Base-by-base conservation (phyloP, 2,797 vertebrate species). In the Prunella strophiata region DNA sequence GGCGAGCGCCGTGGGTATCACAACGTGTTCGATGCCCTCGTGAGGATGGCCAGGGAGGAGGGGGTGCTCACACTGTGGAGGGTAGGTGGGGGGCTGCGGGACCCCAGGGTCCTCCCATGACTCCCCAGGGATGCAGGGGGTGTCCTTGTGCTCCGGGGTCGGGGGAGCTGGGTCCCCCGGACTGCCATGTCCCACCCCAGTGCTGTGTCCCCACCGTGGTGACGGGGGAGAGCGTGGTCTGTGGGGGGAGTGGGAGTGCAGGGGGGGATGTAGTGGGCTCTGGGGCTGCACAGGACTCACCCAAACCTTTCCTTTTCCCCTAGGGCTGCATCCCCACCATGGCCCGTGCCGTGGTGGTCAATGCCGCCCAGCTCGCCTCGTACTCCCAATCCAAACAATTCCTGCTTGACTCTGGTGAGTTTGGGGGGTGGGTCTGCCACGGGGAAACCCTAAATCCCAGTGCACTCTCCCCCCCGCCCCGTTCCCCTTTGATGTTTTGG, bases 331-430 rank as follows among this genome's bases (percentile, higher is more conserved):
- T 88, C 54, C 85, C 85, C 38, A 88, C 85, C 68, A 88, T 88
- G 85, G 85, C 85, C 38, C 85, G 85, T 2, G 85, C 85, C 0
- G 85, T 88, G 52, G 85, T 88, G n/a, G 85, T 88, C 73, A 89
- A 89, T 2, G 88, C 88, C 0, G 88, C 88, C 45, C 88, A 89
- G 20, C 73, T 89, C 0, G 88, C 88, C n/a, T 89, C 88, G 0
- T 89, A 89, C 59, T 89, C 88, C 21, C 88, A 89, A 3, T 78
- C 88, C 66, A 89, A 89, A 57, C 88, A 89, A 38, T 89, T 84
- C 47, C 5, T 89, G 43, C 80, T 89, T 0, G 88, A 89, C 52
- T 89, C 88, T 0, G 88, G 88, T 84, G 58, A 78, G 88, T 59
- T 20, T 11, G 5, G 51, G 23, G 62, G 16, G 14, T 16, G 50